A percentile compares a stretch with the other conserved stretches of the same genome.
phyloP scores from a whole-genome alignment of 2,888 invertebrate species.

The Stegana nigrithorax region DNA sequence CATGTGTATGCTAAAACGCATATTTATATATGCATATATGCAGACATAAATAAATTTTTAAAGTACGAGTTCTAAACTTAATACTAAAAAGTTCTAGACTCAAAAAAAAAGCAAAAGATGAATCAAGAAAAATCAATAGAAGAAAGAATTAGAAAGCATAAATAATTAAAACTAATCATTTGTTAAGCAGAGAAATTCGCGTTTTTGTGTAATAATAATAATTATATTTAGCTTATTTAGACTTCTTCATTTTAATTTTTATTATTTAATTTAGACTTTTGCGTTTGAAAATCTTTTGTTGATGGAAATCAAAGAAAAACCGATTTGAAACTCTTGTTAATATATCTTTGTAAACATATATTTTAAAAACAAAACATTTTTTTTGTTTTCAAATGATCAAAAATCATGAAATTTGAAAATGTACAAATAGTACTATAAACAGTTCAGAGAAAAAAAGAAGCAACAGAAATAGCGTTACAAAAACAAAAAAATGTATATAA shows the following conservation, averaged over 20 bases:
- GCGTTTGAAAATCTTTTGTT: neutral
- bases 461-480: neutral
- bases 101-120: conserved; percentile 10
- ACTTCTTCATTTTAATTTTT: conserved; percentile 30
- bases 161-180: conserved; percentile 30
- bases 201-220: conserved; percentile 50
- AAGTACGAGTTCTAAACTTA: conserved; percentile 37
- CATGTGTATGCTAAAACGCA: no score
- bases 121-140: conserved; percentile 21
- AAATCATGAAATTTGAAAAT: conserved; percentile 1
- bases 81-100: conserved; percentile 28
- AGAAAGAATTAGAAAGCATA: conserved; percentile 23
- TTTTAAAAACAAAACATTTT: neutral
- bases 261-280: neutral
- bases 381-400: neutral
- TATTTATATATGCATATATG: conserved; percentile 23
- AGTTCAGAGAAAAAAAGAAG: neutral
- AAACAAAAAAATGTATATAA: neutral
- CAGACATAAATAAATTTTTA: conserved; percentile 19
- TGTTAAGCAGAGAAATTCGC: conserved; percentile 19
- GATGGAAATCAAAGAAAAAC: neutral
- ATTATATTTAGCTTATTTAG: conserved; percentile 35
- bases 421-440: neutral
- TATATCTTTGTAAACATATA: neutral
- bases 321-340: neutral